Evolutionary conservation across 2,888 invertebrate genomes (phyloP), one percentile per base, ranked within the genome.

Genomic region (Andrena haemorrhoa): DNA sequence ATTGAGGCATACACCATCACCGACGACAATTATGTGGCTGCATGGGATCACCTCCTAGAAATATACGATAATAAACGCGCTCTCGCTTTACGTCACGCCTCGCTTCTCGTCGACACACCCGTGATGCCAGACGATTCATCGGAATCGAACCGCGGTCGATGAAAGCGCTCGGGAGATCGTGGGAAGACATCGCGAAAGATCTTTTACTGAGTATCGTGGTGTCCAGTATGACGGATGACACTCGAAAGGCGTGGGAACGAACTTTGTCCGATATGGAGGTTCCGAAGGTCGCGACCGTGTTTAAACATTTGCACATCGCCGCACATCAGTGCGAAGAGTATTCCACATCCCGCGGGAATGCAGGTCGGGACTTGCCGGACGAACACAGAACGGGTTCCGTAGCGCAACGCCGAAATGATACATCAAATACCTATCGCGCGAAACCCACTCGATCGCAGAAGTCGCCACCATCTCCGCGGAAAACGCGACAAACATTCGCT

Each of bases 61-160:
- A 53, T 53, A 0, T 68, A 23, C 33, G 23, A 68, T 7, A 68
- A 31, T 10, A 53, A 31, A 31, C 31, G 31, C 60, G 60, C 31
- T 0, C 29, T 60, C 5, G 26, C 26, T 56, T 51, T 66, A 4
- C 29, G 51, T 4, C 66, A 66, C 51, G 31, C 66, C 29, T 8
- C 66, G 0, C 10, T 66, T 1, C 4, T 66, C 26, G 49, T 29
- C 29, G 66, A 66, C 2, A 66, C 51, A 2, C 31, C 66, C 16
- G n/a, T 3, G 2, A 66, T 66, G 66, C 31, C 16, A 10, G 12
- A 66, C 29, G 51, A 66, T 51, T 66, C 65, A 4, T 49, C 51
- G 2, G 65, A 49, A 2, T 47, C 65, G 8, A 66, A 49, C 23
- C 12, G 6, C 16, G 70, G 6, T 70, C 60, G 0, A 4, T 70